Base-by-base conservation (phyloP, 2,797 vertebrate genomes). In the Pyrocephalus nanus region DNA sequence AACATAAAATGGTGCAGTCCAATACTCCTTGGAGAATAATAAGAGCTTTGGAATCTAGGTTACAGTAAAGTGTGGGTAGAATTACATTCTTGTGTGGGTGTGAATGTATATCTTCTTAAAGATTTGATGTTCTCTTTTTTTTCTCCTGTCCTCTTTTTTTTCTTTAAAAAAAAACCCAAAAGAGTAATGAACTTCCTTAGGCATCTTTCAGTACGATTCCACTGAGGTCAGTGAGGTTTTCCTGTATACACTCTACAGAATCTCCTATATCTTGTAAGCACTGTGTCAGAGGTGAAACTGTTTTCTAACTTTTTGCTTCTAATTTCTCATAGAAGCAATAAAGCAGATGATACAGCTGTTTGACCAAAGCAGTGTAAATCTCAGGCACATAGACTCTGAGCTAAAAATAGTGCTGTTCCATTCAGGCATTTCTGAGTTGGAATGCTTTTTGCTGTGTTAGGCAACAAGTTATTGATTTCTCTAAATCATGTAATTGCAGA, bases 401-500 rank as follows among this genome's bases (percentile, higher is more conserved):
- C 64, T 82, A 91, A 92, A 96, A 91, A 42, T 91, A 74, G 74
- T 67, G 67, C 43, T 65, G 15, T 95, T 95, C 51, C 38, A 36
- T 88, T 95, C 50, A 83, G 85, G 47, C 23, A 0, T 86, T 71
- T 40, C 80, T 79, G 82, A 83, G 51, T 8, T 92, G 80, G 60
- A 94, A 93, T 86, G 57, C 27, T 73, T 83, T 95, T 96, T 79
- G 48, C 95, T 95, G 69, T 45, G 70, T 60, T 86, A 82, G 92
- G 64, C 48, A 92, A 60, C 2, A 27, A 92, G 51, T 74, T 88
- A 65, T 15, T 97, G 65, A 92, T 96, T 93, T 96, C 76, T 58
- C 61, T 73, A 88, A 94, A 78, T 80, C 42, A 40, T 85, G 70
- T 97, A 62, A 57, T 97, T 98, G 27, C 98, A 99, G 99, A 99